Base-by-base conservation (phyloP, 1,140 invertebrate genomes). In the Cydia strobilella region DNA sequence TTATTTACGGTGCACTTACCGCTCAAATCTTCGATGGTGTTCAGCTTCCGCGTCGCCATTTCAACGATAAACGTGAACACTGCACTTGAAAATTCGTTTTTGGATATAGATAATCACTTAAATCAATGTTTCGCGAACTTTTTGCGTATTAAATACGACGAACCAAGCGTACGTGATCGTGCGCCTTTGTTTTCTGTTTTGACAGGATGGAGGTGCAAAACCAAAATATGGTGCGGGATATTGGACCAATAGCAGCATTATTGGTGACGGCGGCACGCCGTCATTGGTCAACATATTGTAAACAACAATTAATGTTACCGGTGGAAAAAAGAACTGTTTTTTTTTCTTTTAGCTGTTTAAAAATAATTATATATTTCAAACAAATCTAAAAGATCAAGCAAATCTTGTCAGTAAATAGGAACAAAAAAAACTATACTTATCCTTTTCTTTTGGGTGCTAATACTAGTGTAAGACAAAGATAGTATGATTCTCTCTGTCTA, bases 21-120 rank as follows among this genome's bases (percentile, higher is more conserved):
- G 84, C 87, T 90, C 48, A 92, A 78, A 80, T 92, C 89, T 83
- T 92, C 90, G 73, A 92, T 84, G n/a, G 89, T 92, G 75, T 92
- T 91, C 79, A 92, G 83, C 75, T 92, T 92, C 78, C 87, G 83
- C 20, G 88, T 81, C 77, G 88, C 85, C 90, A 92, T 92, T 76
- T 82, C 88, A 73, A 74, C 66, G 72, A 73, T 73, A 59, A 76
- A 75, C 69, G 74, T 69, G 51, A 74, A 74, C 81, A 85, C 79
- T 77, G 76, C 81, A 85, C 85, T 74, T 48, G 63, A 51, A 73
- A 72, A 31, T 42, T 45, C 25, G 42, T 42, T 81, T 73, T 20
- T 74, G 15, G 63, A 74, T 62, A 72, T 73, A 75, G 10, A 62
- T 72, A 10, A 18, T 20, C 76, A 80, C 77, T 84, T 74, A 25